Conservation (phyloP, 2,797 vertebrate species). For the Falco concolor region DNA sequence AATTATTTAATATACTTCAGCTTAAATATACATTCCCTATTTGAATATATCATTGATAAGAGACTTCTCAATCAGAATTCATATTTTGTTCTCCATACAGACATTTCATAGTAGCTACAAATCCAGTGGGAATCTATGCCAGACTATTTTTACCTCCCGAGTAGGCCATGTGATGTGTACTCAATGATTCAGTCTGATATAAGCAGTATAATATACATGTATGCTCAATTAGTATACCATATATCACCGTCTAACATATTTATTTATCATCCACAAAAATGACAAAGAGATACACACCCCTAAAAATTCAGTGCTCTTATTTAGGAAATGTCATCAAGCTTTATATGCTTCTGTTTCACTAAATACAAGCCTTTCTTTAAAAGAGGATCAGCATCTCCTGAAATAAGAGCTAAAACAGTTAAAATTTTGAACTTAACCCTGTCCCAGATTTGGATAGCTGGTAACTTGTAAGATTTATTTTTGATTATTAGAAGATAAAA, state of each 20-base stretch:
- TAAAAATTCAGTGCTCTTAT: background rate
- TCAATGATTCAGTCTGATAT: background rate
- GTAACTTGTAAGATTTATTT: background rate
- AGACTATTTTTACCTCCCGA: background rate
- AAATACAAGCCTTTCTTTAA: background rate
- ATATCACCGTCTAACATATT: background rate
- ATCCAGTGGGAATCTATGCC: background rate
- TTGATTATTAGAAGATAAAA: background rate
- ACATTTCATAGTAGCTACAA: background rate
- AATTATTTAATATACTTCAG: background rate
- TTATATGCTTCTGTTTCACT: background rate
- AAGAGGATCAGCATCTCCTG: background rate
- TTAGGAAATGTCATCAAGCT: background rate
- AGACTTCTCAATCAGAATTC: background rate
- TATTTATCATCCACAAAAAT: background rate
- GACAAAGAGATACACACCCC: background rate
- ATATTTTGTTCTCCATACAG: background rate
- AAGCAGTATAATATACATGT: background rate
- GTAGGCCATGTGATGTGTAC: background rate
- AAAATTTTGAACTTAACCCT: background rate
- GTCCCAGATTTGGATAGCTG: background rate
- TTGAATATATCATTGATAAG: background rate
- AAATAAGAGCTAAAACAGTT: background rate
- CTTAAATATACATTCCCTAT: background rate
- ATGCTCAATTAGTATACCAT: background rate